These are phyloP conservation scores for Palythoa grandiflora DNA, from an alignment of 92 coral and sea anemone genomes.

Conservation along the genomic window DNA sequence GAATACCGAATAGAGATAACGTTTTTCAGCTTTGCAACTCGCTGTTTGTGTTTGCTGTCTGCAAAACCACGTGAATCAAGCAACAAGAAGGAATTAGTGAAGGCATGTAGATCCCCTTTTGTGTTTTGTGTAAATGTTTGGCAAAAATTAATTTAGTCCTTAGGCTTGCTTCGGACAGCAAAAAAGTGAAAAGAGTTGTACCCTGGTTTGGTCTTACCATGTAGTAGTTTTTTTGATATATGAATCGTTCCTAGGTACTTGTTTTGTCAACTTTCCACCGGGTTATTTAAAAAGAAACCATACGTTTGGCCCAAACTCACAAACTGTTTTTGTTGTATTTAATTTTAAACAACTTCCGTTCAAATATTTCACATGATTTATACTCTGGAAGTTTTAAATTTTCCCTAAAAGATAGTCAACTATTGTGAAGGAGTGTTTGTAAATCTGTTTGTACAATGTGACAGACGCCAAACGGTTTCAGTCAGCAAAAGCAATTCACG, in stretches of 20 bases:
- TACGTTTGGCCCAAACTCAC: not conserved
- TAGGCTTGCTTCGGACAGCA: not conserved
- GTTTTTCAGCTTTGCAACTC: slow-evolving; percentile 12
- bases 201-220: not conserved
- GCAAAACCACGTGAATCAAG: not conserved
- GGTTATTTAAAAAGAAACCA: not conserved
- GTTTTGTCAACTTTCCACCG: too few relatives aligned
- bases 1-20: slow-evolving; percentile 8
- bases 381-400: not conserved
- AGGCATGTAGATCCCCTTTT: not conserved
- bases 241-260: not conserved
- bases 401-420: not conserved
- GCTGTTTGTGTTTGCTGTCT: not conserved
- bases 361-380: not conserved
- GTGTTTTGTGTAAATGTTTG: not conserved
- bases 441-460: not conserved
- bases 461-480: not conserved
- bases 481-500: not conserved
- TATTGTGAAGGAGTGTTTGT: not conserved
- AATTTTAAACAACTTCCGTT: too few relatives aligned
- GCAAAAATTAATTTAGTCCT: not conserved
- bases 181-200: not conserved
- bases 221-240: not conserved
- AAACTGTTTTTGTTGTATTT: not conserved
- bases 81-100: not conserved